A percentile compares a stretch with the other conserved stretches of the same genome.
Evolutionary conservation across 2,888 invertebrate species (phyloP).

Genomic region (Aleiodes alternator): DNA sequence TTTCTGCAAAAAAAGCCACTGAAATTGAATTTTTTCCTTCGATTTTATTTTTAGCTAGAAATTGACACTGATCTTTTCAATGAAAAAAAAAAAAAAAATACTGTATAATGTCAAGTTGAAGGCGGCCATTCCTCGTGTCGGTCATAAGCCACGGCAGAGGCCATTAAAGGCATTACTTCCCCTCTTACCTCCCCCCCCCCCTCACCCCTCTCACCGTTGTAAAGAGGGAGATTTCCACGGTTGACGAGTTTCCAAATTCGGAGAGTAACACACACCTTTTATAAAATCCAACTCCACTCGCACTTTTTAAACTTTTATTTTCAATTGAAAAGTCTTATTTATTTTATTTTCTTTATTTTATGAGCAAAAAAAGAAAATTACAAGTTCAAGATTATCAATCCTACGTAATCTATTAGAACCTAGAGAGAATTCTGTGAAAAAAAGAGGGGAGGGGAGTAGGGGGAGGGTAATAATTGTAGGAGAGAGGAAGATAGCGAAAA

Average conservation of each 20-base stretch:
- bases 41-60: neutral
- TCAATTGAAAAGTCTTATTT: conserved; percentile 49
- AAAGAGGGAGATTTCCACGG: conserved; percentile 49
- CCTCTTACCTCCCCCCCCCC: neutral
- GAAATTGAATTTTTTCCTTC: neutral
- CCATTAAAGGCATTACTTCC: conserved; percentile 63
- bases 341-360: conserved; percentile 22
- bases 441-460: too few species aligned
- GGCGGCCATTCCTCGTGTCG: conserved; percentile 67
- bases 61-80: conserved; percentile 16
- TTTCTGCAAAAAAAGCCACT: neutral
- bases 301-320: conserved; percentile 40
- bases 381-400: conserved; percentile 18
- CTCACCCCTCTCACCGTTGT: neutral
- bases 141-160: conserved; percentile 51
- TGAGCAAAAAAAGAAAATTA: conserved; percentile 63
- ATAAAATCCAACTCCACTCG: conserved; percentile 43
- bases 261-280: conserved; percentile 47
- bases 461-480: neutral
- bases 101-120: conserved; percentile 64
- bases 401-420: conserved; percentile 2
- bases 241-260: conserved; percentile 72
- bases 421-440: neutral
- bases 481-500: neutral
- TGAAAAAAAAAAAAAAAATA: neutral